A percentile compares a stretch with the other conserved stretches of the same genome.
phyloP scores from a whole-genome alignment of 37 sponge, comb jelly and placozoan species.

The Chondrilla cf. caribensis region DNA sequence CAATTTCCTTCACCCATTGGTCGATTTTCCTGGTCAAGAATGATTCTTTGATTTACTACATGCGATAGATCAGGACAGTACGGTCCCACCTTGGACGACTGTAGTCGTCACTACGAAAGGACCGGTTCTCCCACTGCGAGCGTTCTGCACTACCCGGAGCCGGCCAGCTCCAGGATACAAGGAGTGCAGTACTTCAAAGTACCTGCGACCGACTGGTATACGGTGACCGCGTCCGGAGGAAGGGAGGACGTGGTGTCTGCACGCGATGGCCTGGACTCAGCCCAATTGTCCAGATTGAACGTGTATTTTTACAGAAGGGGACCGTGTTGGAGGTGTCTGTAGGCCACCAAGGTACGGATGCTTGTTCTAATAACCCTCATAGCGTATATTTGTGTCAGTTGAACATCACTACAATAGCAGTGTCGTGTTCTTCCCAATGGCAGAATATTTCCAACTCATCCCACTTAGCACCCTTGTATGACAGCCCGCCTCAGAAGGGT shows the following conservation, averaged over 20 bases:
- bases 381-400: neutral
- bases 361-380: slow-evolving; percentile 28
- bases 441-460: neutral
- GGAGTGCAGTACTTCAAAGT: slow-evolving; percentile 52
- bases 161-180: neutral
- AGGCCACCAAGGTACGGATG: slow-evolving; percentile 49
- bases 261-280: slow-evolving; percentile 23
- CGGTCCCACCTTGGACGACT: slow-evolving; percentile 35
- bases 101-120: slow-evolving; percentile 4
- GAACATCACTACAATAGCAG: neutral
- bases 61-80: slow-evolving; percentile 24
- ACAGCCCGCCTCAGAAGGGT: neutral
- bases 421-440: slow-evolving; percentile 1
- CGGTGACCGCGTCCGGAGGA: slow-evolving; percentile 57
- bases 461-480: slow-evolving; percentile 2
- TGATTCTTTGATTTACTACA: neutral
- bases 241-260: slow-evolving; percentile 61
- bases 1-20: too few species aligned
- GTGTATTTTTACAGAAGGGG: slow-evolving; percentile 5
- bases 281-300: neutral
- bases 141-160: neutral
- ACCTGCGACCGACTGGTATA: slow-evolving; percentile 41
- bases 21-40: too few species aligned
- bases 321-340: slow-evolving; percentile 27
- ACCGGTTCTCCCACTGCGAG: slow-evolving; percentile 11